Evolutionary conservation across 2,888 invertebrate species (phyloP).

Genomic region (Athrips mouffetella): DNA sequence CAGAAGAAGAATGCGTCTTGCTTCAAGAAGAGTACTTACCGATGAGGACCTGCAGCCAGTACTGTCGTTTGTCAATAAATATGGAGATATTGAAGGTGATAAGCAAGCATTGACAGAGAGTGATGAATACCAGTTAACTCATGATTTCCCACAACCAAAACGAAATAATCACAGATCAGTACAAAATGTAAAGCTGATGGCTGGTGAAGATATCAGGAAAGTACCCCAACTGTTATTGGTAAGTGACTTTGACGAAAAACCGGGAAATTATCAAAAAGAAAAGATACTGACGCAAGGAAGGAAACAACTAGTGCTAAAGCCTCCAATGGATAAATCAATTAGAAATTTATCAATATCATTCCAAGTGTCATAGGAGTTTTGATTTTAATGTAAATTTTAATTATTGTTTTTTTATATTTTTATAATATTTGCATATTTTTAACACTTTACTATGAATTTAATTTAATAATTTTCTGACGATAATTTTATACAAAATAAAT

Average conservation of each 20-base stretch:
- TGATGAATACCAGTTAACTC: background rate
- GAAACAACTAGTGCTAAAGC: conserved; percentile 50
- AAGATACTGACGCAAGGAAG: conserved; percentile 31
- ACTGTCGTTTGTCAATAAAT: background rate
- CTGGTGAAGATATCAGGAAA: background rate
- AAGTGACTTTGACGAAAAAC: background rate
- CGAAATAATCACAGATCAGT: background rate
- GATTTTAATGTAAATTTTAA: background rate
- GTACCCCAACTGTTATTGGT: background rate
- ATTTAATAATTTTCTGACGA: too few relatives aligned
- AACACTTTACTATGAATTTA: too few relatives aligned
- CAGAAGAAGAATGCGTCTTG: background rate
- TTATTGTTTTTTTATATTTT: background rate
- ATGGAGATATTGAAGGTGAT: background rate
- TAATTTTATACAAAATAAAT: too few relatives aligned
- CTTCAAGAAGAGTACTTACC: too few relatives aligned
- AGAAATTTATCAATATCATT: conserved; percentile 57
- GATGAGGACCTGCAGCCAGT: background rate
- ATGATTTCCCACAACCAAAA: background rate
- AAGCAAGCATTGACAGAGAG: background rate
- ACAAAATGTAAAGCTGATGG: background rate
- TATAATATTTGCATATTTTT: background rate
- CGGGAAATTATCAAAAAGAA: conserved; percentile 16
- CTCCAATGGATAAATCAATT: conserved; percentile 45
- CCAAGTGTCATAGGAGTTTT: conserved; percentile 34